Evolutionary conservation across 2,888 invertebrate genomes (phyloP), one percentile per base, ranked within the genome.

Genomic region (Nomada flava): DNA sequence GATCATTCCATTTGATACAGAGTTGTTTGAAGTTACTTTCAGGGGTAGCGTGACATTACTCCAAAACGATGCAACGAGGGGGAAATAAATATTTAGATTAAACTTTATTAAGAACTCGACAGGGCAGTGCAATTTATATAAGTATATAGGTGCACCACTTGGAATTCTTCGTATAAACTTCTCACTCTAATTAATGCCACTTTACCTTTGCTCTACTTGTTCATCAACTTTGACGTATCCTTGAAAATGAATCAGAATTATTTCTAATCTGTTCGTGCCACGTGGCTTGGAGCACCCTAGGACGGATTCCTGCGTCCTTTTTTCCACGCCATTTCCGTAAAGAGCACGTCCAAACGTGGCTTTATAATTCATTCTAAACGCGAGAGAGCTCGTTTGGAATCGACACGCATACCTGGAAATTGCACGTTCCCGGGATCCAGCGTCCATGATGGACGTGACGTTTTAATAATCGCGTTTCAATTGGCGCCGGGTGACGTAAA

Each of bases 391-490:
- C 67, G 67, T 55, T 62, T 50, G 29, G 57, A 29, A 29, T 67
- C 18, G n/a, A 20, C 36, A 18, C 59, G 72, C 44, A 52, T 29
- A 53, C 60, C 63, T 71, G 78, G 52, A 76, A 85, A 85, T 84
- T 85, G 84, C 76, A 84, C 81, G 82, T 79, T 84, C 57, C 75
- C 69, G 20, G 29, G 74, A 65, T 76, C 71, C 60, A 84, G 76
- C 82, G 64, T 63, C 52, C 59, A 62, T 69, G 86, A 83, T 64
- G 75, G 67, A 53, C 71, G 52, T 76, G 81, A 84, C 86, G 80
- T 86, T 86, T 86, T 79, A 86, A 84, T 86, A 84, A 81, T 84
- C 86, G 70, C 71, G 68, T 83, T 86, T 86, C 86, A 86, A 86
- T 86, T 86, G 86, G 71, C 53, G 69, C 65, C 59, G 57, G 53